Percentiles rank a stretch among this genome's conserved stretches.
phyloP scores from a whole-genome alignment of 2,888 invertebrate species.

The Ennomos erosarius region DNA sequence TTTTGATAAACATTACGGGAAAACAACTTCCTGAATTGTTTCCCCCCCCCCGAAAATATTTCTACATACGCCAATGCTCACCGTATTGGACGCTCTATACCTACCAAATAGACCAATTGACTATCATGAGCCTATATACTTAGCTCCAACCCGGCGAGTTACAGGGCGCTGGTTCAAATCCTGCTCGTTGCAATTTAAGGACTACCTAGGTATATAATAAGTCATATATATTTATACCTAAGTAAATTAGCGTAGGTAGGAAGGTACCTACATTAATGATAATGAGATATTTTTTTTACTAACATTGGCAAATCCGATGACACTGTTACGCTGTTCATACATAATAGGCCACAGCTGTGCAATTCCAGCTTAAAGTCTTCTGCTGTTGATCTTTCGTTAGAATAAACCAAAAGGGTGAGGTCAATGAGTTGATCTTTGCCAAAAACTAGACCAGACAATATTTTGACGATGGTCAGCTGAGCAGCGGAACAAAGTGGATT shows the following conservation, averaged over 20 bases:
- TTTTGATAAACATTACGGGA: too few species aligned
- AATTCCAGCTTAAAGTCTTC: slow-evolving; percentile 59
- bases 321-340: slow-evolving; percentile 58
- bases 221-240: too few species aligned
- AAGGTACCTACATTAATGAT: neutral
- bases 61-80: too few species aligned
- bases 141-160: too few species aligned
- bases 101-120: too few species aligned
- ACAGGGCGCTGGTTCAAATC: too few species aligned
- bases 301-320: slow-evolving; percentile 72
- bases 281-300: neutral
- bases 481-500: slow-evolving; percentile 64
- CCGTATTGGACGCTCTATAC: too few species aligned
- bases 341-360: slow-evolving; percentile 60
- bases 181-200: too few species aligned
- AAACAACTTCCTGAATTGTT: too few species aligned
- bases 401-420: slow-evolving; percentile 64
- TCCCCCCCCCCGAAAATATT: too few species aligned
- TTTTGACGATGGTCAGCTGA: slow-evolving; percentile 60
- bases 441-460: slow-evolving; percentile 67
- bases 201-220: too few species aligned
- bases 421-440: slow-evolving; percentile 62
- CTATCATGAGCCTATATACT: too few species aligned
- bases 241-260: neutral
- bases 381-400: slow-evolving; percentile 59